Conservation (phyloP, 2,888 invertebrate species). For the Cryptus viduatorius region DNA sequence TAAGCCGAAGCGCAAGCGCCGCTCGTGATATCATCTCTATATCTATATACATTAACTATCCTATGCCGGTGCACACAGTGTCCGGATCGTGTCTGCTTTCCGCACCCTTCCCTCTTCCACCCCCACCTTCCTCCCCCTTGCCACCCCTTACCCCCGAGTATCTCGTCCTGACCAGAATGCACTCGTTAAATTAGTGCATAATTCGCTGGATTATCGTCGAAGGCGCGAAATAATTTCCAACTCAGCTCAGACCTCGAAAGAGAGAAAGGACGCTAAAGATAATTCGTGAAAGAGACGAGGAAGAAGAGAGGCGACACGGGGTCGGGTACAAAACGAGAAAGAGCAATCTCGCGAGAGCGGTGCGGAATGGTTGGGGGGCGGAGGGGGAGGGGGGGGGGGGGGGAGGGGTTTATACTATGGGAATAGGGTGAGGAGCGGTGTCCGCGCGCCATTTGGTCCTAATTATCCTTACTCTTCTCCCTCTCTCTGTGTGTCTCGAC, state of each 20-base stretch:
- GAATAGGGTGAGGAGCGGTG: slow-evolving; percentile 35
- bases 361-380: background rate
- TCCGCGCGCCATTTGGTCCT: slow-evolving; percentile 50
- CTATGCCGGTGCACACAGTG: slow-evolving; percentile 35
- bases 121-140: background rate
- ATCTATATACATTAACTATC: background rate
- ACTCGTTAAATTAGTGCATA: slow-evolving; percentile 66
- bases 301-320: background rate
- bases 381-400: slow-evolving; percentile 22
- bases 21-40: slow-evolving; percentile 2
- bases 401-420: slow-evolving; percentile 51
- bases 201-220: slow-evolving; percentile 60
- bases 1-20: slow-evolving; percentile 61
- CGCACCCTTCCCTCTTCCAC: background rate
- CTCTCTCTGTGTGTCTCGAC: background rate
- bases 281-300: background rate
- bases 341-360: slow-evolving; percentile 16
- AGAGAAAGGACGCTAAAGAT: background rate
- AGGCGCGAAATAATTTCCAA: slow-evolving; percentile 52
- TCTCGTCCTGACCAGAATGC: slow-evolving; percentile 52
- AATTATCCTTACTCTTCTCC: slow-evolving; percentile 33
- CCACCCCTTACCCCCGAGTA: background rate
- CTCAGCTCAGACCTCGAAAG: background rate
- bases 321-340: slow-evolving; percentile 40
- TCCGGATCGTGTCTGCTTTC: slow-evolving; percentile 30